These are phyloP conservation scores for Mimumesa dahlbomi DNA, from an alignment of 2,888 invertebrate species.

Conservation along the genomic window DNA sequence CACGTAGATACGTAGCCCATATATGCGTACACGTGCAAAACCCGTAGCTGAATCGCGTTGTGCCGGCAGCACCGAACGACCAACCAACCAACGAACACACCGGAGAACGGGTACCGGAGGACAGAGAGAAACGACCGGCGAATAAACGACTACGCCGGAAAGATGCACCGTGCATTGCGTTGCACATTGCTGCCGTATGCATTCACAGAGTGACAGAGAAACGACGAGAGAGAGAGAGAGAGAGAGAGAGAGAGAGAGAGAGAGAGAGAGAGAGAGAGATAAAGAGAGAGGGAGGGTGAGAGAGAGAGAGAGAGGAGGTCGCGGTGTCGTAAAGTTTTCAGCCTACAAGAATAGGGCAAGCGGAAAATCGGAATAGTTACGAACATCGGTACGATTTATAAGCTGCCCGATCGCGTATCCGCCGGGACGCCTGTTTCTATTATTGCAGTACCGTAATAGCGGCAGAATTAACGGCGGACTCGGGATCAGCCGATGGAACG, in stretches of 20 bases:
- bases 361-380: constrained; percentile 60
- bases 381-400: constrained; percentile 44
- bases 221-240: too few relatives aligned
- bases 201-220: too few relatives aligned
- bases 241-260: too few relatives aligned
- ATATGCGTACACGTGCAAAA: constrained; percentile 4
- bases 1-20: constrained; percentile 11
- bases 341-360: constrained; percentile 34
- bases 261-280: too few relatives aligned
- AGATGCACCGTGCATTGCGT: constrained; percentile 28
- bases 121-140: constrained; percentile 24
- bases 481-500: neutral
- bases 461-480: neutral
- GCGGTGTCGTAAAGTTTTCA: constrained; percentile 17
- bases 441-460: constrained; percentile 1
- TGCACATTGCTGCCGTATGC: constrained; percentile 25
- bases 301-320: neutral
- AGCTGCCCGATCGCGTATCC: constrained; percentile 26
- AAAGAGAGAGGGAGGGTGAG: neutral
- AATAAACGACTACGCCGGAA: constrained; percentile 43
- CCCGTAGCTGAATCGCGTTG: constrained; percentile 1
- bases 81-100: constrained; percentile 24
- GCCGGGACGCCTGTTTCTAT: constrained; percentile 12
- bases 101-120: constrained; percentile 19
- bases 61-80: neutral